phyloP scores from a whole-genome alignment of 2,113 vertebrate species.

The Stigmatopora nigra region DNA sequence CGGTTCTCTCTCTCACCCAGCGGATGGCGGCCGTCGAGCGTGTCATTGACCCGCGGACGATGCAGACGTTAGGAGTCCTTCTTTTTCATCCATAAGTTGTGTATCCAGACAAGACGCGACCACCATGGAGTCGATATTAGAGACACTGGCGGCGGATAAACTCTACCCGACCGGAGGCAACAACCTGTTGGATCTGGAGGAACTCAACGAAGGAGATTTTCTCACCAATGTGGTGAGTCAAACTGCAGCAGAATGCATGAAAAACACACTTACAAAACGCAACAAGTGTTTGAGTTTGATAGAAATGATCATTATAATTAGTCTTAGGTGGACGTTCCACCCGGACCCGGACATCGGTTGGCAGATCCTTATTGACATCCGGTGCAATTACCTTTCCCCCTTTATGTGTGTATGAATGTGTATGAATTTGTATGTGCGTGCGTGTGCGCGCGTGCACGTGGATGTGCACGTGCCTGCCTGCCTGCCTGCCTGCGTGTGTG shows the following conservation, averaged over 20 bases:
- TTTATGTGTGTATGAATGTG: slow-evolving; percentile 2
- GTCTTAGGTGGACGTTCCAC: slow-evolving; percentile 32
- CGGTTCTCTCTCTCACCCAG: slow-evolving; percentile 14
- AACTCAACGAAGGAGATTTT: slow-evolving; percentile 63
- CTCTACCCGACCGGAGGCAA: slow-evolving; percentile 43
- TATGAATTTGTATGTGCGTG: slow-evolving; percentile 1
- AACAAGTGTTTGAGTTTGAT: background rate
- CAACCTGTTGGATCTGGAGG: slow-evolving; percentile 69
- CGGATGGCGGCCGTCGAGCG: slow-evolving; percentile 29
- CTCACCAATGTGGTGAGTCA: slow-evolving; percentile 61
- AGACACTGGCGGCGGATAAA: slow-evolving; percentile 54
- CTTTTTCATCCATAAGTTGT: slow-evolving; percentile 2
- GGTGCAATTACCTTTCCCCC: slow-evolving; percentile 23
- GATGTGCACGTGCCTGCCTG: too few relatives aligned
- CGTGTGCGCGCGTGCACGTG: slow-evolving; percentile 1
- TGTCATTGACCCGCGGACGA: slow-evolving; percentile 7
- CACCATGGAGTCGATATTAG: slow-evolving; percentile 60
- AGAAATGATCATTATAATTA: slow-evolving; percentile 10
- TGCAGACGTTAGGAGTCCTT: background rate
- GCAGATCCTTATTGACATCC: slow-evolving; percentile 59
- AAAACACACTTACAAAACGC: background rate
- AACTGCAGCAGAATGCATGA: background rate
- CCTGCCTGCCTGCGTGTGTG: background rate
- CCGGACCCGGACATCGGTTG: slow-evolving; percentile 57
- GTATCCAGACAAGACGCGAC: background rate